Evolutionary conservation across 2,888 invertebrate species (phyloP).

Genomic region (Apamea crenata): DNA sequence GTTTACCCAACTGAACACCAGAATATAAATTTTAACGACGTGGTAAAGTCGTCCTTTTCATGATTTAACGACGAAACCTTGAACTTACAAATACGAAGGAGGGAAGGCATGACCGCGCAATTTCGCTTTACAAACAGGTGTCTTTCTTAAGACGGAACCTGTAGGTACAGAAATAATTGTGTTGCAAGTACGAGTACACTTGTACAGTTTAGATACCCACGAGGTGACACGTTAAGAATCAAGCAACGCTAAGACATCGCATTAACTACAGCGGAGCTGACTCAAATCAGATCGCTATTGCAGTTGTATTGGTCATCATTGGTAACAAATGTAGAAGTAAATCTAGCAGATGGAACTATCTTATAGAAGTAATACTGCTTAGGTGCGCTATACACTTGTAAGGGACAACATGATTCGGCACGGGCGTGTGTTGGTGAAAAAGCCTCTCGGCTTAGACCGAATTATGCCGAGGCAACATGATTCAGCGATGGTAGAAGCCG

Average conservation of each 20-base stretch:
- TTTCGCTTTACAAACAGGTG: neutral
- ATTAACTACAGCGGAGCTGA: neutral
- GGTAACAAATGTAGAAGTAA: neutral
- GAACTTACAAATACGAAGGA: neutral
- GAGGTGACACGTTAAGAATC: neutral
- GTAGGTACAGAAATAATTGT: neutral
- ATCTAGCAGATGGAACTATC: neutral
- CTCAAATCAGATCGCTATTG: neutral
- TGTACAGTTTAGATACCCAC: neutral
- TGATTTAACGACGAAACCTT: neutral
- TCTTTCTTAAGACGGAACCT: too few species aligned
- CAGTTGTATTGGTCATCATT: neutral
- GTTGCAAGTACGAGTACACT: neutral
- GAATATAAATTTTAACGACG: neutral
- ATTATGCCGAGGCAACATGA: neutral
- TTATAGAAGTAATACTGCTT: neutral
- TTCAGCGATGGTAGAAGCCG: neutral
- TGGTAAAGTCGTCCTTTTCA: neutral
- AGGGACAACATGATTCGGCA: too few species aligned
- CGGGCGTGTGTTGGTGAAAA: neutral
- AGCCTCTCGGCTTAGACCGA: neutral
- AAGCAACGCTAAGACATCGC: neutral
- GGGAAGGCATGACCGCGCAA: neutral
- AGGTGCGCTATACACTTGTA: neutral
- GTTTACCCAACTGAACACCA: neutral